Conservation (phyloP, 1,140 invertebrate species). For the Aphelenchoides avenae region DNA sequence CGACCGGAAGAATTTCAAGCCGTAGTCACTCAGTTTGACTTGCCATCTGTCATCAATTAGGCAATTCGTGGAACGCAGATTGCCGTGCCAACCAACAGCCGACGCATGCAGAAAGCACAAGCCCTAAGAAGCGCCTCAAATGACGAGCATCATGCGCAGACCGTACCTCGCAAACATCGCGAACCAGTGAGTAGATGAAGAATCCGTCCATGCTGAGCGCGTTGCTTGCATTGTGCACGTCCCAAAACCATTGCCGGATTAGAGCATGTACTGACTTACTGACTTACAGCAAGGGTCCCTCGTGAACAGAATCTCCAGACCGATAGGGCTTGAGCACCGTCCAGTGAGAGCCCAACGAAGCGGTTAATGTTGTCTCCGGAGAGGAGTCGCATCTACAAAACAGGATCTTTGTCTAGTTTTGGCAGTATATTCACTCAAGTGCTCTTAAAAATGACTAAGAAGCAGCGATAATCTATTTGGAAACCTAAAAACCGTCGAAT, state of each 20-base stretch:
- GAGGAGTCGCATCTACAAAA: constrained; percentile 23
- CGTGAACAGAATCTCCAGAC: constrained; percentile 31
- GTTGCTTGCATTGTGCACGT: constrained; percentile 38
- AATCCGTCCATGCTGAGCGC: constrained; percentile 45
- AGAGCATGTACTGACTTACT: constrained; percentile 9
- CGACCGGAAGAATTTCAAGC: constrained; percentile 19
- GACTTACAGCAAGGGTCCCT: constrained; percentile 13
- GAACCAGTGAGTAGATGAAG: constrained; percentile 50
- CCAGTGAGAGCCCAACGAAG: constrained; percentile 21
- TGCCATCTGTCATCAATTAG: constrained; percentile 45
- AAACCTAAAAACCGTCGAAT: too few species aligned
- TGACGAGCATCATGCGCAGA: too few species aligned
- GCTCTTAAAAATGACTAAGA: neutral
- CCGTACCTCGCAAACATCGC: constrained; percentile 38
- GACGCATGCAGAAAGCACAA: constrained; percentile 22
- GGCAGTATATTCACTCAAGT: too few species aligned
- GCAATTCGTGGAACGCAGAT: constrained; percentile 32
- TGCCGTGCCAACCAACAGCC: constrained; percentile 25
- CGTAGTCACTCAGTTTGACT: constrained; percentile 40
- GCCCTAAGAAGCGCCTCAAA: too few species aligned
- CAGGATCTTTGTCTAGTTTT: too few species aligned
- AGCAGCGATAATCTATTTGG: too few species aligned
- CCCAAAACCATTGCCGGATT: constrained; percentile 16
- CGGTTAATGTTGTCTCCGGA: constrained; percentile 31
- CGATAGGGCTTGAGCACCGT: constrained; percentile 16